Base-by-base conservation (phyloP, 2,888 invertebrate species). In the Pristionchus arcanus region DNA sequence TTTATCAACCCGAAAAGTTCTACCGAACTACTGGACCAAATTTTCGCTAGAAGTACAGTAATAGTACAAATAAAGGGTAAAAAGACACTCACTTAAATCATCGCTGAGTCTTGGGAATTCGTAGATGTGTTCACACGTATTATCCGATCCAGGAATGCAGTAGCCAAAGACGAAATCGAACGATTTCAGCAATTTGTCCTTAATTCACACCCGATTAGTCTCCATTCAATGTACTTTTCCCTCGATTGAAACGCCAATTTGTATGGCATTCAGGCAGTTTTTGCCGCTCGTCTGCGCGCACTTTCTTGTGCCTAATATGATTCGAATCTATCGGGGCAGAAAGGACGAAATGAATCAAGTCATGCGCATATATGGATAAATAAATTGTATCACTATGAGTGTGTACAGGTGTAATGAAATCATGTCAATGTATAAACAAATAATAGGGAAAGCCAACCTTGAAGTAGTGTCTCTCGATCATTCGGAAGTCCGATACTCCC, bases 161-260 rank as follows among this genome's bases (percentile, higher is more conserved):
- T 98, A 99, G 84, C 99, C 99, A 96, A 99, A 99, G 96, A 99
- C 98, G 96, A 99, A 99, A 96, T 99, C 99, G 96, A 99, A 99
- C 19, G 98, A 98, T 96, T 99, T 99, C 90, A 99, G 96, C 91
- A 98, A 96, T 90, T 97, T 97, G 94, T 99, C 98, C 90, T 97
- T 96, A 96, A 98, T 49, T 34, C 15, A 89, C n/a, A 19, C 83
- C 25, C 11, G 37, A 16, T 74, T 74, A 63, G 63, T 5, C 63
- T 49, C 19, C 37, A 5, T 74, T 74, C 28, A 3, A 28, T 71
- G 15, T 34, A 71, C 31, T 71, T 71, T 28, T 34, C 31, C 28
- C 25, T 19, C 21, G 21, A 59, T 59, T 59, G 59, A 59, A 59
- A 71, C 49, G n/a, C 25, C 34, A 42, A 81, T 81, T 28, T 25